Evolutionary conservation across 2,888 invertebrate species (phyloP).

Genomic region (Rhodophaea formosa): DNA sequence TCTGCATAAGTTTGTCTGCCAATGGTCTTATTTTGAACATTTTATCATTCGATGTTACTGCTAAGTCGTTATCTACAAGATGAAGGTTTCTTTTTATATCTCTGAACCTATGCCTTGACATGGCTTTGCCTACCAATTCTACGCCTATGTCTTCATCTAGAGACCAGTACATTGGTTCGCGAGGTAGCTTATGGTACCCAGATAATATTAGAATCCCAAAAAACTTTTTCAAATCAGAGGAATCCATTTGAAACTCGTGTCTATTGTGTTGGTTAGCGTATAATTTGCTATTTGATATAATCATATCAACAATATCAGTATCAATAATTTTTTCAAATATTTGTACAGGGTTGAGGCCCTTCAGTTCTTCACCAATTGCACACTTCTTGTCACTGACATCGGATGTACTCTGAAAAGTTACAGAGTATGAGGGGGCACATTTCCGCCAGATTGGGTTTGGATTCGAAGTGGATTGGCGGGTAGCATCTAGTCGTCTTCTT

Average conservation of each 20-base stretch:
- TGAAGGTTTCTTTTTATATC: too few species aligned
- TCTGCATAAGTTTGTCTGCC: too few species aligned
- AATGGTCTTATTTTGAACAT: too few species aligned
- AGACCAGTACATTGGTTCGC: too few species aligned
- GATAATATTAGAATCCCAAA: too few species aligned
- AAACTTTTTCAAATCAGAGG: conserved; percentile 13
- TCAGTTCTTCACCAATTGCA: conserved; percentile 2
- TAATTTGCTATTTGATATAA: conserved; percentile 10
- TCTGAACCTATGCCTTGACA: too few species aligned
- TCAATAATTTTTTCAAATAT: conserved; percentile 21
- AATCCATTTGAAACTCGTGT: conserved; percentile 14
- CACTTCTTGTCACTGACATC: neutral
- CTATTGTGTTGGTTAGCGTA: conserved; percentile 23
- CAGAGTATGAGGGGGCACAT: conserved; percentile 2
- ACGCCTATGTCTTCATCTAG: too few species aligned
- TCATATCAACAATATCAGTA: conserved; percentile 8
- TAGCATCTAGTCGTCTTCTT: too few species aligned
- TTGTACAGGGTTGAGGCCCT: conserved; percentile 16
- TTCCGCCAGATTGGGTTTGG: neutral
- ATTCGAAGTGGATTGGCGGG: conserved; percentile 8
- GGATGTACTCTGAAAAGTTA: neutral
- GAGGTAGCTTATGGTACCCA: too few species aligned
- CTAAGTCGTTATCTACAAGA: too few species aligned
- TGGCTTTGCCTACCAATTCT: too few species aligned
- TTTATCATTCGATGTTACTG: too few species aligned